Evolutionary conservation across 2,113 vertebrate species (phyloP), one percentile per base, ranked within the genome.

Genomic region (Tupaia chinensis): DNA sequence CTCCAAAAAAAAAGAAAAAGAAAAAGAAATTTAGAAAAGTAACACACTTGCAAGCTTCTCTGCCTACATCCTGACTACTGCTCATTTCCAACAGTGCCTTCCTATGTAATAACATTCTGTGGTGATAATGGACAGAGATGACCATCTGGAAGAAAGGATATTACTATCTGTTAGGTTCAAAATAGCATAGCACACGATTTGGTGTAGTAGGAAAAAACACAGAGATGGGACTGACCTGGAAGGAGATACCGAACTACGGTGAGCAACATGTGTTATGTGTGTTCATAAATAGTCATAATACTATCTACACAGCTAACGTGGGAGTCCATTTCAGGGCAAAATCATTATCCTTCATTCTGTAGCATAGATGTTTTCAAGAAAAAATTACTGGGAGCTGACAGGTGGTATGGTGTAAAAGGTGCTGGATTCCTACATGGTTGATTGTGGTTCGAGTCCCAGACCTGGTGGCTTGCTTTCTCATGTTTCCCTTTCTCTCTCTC

Each of bases 101-200:
- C 63, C 76, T 79, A 44, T 23, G 23, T 23, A 61, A 8, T n/a
- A 69, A 63, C 29, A 69, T 53, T 61, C 9, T 72, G n/a, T 29
- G 56, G 56, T 76, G 68, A 84, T 69, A 65, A 0, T 9, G 61
- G n/a, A 53, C 9, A 78, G n/a, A 5, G 34, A 73, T 17, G 32
- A 60, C 76, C 70, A 80, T 72, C 80, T 29, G 54, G 60, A 79
- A n/a, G 32, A 32, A 3, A 93, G 2, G 29, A 16, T 89, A 60
- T 56, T 74, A 60, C 34, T 74, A 81, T 79, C 77, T 81, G 65
- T 89, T 87, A 34, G 58, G 86, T 23, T 94, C 27, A 86, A 89
- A 89, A 25, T 1, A 92, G 65, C 81, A 87, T 9, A 87, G 20
- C 32, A 78, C 60, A 32, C 72, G 63, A 81, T 27, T n/a, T 77